Evolutionary conservation across 1,140 invertebrate genomes (phyloP).

Genomic region (Tetragnatha versicolor): DNA sequence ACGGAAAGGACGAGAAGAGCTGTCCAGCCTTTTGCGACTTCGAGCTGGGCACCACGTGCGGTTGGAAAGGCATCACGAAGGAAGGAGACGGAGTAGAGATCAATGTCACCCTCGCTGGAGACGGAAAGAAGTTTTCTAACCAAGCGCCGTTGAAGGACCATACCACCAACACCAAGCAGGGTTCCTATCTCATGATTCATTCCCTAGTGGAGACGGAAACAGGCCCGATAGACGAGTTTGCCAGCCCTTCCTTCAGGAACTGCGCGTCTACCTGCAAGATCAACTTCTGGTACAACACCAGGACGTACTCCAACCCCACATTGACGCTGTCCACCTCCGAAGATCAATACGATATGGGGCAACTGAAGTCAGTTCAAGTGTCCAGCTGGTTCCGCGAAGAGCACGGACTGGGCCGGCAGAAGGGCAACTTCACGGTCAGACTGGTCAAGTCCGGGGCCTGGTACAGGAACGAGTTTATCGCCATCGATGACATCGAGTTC

Average conservation of each 20-base stretch:
- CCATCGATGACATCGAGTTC: conserved; percentile 63
- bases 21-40: conserved; percentile 58
- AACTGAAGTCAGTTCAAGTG: neutral
- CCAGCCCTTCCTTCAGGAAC: conserved; percentile 20
- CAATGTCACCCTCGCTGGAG: conserved; percentile 29
- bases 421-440: conserved; percentile 20
- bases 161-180: conserved; percentile 30
- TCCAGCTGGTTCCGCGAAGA: conserved; percentile 35
- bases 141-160: conserved; percentile 17
- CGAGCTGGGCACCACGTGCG: conserved; percentile 49
- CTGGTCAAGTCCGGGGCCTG: conserved; percentile 11
- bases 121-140: neutral
- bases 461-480: conserved; percentile 56
- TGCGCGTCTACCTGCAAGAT: conserved; percentile 42
- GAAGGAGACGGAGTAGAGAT: conserved; percentile 39
- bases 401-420: conserved; percentile 47
- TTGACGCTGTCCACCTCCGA: neutral
- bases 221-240: conserved; percentile 2
- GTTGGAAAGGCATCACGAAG: conserved; percentile 25
- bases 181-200: conserved; percentile 44
- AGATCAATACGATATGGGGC: conserved; percentile 9
- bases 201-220: neutral
- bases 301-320: neutral
- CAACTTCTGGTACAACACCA: conserved; percentile 25
- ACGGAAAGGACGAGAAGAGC: conserved; percentile 56